Evolutionary conservation across 2,797 vertebrate species (phyloP).

Genomic region (Sparus aurata): DNA sequence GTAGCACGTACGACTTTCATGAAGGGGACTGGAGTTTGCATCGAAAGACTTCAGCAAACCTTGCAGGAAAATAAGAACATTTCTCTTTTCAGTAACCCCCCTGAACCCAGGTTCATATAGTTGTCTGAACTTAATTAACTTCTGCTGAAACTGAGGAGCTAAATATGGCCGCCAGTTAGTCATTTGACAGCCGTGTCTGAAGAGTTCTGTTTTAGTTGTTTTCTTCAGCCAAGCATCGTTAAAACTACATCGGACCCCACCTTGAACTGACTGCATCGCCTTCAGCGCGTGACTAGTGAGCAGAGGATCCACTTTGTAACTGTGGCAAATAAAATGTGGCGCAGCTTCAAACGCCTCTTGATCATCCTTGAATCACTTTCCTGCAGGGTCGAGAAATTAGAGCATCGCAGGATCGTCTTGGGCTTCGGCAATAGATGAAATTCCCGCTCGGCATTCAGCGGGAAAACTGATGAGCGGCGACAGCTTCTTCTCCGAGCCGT

Average conservation of each 20-base stretch:
- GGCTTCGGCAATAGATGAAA: constrained; percentile 4
- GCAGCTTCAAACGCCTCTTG: neutral
- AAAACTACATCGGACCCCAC: neutral
- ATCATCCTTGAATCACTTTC: neutral
- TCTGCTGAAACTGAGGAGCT: neutral
- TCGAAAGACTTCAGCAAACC: neutral
- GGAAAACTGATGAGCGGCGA: constrained; percentile 23
- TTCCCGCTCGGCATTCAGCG: constrained; percentile 14
- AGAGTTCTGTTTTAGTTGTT: neutral
- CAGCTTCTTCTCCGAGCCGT: constrained; percentile 38
- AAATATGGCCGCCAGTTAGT: neutral
- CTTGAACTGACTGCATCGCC: neutral
- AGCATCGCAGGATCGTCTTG: neutral
- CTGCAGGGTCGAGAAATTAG: constrained; percentile 4
- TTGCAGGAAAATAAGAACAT: neutral
- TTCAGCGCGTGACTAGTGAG: neutral
- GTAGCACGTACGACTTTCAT: constrained; percentile 4
- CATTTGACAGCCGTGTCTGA: neutral
- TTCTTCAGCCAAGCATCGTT: neutral
- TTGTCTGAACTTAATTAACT: too few species aligned
- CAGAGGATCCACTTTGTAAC: neutral
- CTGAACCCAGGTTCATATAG: neutral
- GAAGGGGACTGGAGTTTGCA: neutral
- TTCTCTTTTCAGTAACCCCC: neutral
- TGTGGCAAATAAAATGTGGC: neutral